phyloP scores from a whole-genome alignment of 2,888 invertebrate species.

The Epinotia bilunana region DNA sequence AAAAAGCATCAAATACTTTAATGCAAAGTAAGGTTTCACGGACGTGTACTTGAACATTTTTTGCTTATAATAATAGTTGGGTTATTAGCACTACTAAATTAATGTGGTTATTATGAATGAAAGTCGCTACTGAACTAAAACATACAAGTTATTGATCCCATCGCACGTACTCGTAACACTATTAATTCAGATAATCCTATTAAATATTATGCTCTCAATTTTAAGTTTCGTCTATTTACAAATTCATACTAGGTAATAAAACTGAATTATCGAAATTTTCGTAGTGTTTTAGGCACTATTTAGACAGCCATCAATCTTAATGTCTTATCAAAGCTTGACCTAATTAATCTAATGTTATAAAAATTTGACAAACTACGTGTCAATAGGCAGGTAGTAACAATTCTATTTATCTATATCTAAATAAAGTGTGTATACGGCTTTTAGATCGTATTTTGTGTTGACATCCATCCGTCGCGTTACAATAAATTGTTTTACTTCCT shows the following conservation, averaged over 20 bases:
- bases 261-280: conserved; percentile 82
- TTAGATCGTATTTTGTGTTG: conserved; percentile 54
- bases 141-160: conserved; percentile 78
- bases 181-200: conserved; percentile 64
- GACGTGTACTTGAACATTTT: neutral
- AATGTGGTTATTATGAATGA: conserved; percentile 39
- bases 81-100: conserved; percentile 22
- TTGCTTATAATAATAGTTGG: conserved; percentile 26
- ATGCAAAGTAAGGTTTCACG: conserved; percentile 2
- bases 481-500: conserved; percentile 33
- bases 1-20: neutral
- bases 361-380: conserved; percentile 79
- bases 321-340: conserved; percentile 81
- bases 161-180: conserved; percentile 70
- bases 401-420: conserved; percentile 69
- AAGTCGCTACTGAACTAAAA: conserved; percentile 52
- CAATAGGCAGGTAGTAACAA: conserved; percentile 83
- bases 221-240: conserved; percentile 70
- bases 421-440: conserved; percentile 67
- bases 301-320: conserved; percentile 85
- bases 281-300: conserved; percentile 85
- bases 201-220: conserved; percentile 70
- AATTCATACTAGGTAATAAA: conserved; percentile 77
- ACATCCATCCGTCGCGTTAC: conserved; percentile 29
- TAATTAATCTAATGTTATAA: conserved; percentile 72